Percentiles rank a stretch among this genome's conserved stretches.
These are phyloP conservation scores for Chaetodon trifasciatus DNA, from an alignment of 2,797 vertebrate genomes.

Conservation along the genomic window DNA sequence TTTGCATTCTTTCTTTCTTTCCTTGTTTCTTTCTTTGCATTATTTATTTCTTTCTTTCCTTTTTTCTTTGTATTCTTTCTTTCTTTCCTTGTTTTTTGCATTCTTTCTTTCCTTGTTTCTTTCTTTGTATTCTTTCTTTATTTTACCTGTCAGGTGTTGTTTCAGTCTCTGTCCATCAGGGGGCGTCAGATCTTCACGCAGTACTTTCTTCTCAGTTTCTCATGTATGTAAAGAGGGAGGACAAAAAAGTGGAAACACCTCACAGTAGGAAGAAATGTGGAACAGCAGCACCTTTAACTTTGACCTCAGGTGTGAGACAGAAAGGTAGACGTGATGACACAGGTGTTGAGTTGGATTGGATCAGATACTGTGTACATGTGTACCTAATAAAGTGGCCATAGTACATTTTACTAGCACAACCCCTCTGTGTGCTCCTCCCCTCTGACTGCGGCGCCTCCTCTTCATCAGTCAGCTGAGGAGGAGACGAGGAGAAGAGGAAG, in stretches of 20 bases:
- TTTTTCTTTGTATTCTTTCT: no score
- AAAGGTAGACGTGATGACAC: no score
- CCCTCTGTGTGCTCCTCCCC: not conserved
- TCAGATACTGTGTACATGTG: not conserved
- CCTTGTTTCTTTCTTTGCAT: no score
- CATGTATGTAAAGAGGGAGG: not conserved
- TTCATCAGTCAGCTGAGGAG: not conserved
- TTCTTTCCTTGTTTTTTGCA: not conserved
- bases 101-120: no score
- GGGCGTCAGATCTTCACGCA: not conserved
- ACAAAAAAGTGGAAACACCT: not conserved
- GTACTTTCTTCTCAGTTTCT: not conserved
- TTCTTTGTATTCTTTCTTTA: no score
- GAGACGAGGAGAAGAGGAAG: no score
- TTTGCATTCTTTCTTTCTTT: no score
- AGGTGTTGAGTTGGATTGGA: not conserved
- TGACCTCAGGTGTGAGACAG: no score
- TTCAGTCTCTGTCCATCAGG: slow-evolving; percentile 5
- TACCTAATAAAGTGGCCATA: not conserved
- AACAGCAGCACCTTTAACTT: no score
- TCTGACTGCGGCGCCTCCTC: not conserved
- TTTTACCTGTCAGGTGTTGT: not conserved
- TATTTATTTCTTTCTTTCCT: no score
- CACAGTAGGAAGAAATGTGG: no score
- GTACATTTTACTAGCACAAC: no score